Percentiles rank a stretch among this genome's conserved stretches.
Evolutionary conservation across 2,797 vertebrate genomes (phyloP).

Genomic region (Moxostoma hubbsi): DNA sequence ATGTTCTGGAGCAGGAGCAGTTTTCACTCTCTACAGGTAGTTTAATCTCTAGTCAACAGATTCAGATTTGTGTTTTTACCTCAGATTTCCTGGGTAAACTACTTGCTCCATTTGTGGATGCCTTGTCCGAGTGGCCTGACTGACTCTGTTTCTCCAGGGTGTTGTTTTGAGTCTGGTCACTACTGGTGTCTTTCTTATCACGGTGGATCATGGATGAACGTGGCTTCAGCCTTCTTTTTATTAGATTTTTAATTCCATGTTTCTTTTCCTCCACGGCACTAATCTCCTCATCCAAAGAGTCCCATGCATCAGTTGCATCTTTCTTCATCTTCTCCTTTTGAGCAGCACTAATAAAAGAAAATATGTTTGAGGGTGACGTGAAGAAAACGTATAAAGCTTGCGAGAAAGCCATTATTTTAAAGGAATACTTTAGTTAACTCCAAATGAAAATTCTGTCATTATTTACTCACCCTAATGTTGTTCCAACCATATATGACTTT

Average conservation of each 20-base stretch:
- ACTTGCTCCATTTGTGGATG: neutral
- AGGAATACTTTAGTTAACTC: too few species aligned
- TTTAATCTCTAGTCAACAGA: too few species aligned
- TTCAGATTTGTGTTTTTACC: conserved; percentile 1
- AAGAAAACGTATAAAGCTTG: neutral
- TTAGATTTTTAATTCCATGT: conserved; percentile 69
- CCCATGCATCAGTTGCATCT: conserved; percentile 51
- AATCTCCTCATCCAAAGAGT: conserved; percentile 68
- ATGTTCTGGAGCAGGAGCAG: neutral
- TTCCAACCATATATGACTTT: too few species aligned
- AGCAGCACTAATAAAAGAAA: neutral
- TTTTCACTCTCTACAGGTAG: neutral
- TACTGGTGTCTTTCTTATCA: conserved; percentile 45
- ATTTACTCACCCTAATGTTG: too few species aligned
- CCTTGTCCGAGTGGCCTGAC: neutral
- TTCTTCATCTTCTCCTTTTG: conserved; percentile 48
- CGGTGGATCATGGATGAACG: conserved; percentile 5
- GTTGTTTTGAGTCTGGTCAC: conserved; percentile 40
- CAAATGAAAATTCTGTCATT: too few species aligned
- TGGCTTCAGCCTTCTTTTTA: conserved; percentile 71
- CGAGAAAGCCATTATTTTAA: neutral
- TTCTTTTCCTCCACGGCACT: conserved; percentile 76
- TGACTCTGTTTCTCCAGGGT: conserved; percentile 48
- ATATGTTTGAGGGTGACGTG: neutral
- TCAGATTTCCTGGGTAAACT: conserved; percentile 20